Conservation (phyloP, 1,140 invertebrate species). For the Drosophila ogumai region DNA sequence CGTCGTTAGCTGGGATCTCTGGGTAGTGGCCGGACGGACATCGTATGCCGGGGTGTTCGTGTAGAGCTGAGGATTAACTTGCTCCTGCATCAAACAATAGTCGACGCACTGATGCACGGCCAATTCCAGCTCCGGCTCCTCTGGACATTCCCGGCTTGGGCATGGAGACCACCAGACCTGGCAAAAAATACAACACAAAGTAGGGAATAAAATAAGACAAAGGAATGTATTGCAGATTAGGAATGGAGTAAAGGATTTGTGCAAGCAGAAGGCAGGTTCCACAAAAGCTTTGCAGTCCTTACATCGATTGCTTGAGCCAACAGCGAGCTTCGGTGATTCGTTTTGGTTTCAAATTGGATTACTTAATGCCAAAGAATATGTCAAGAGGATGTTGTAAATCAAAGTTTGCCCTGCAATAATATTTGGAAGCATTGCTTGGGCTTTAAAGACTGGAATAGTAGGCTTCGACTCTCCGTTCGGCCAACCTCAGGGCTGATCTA, state of each 20-base stretch:
- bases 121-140: constrained; percentile 89
- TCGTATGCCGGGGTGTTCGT: constrained; percentile 59
- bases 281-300: not conserved
- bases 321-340: not conserved
- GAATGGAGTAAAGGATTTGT: constrained; percentile 24
- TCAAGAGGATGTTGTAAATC: not conserved
- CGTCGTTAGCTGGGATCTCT: constrained; percentile 19
- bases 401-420: not conserved
- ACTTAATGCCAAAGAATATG: not conserved
- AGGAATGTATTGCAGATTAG: constrained; percentile 31
- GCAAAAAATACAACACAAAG: not conserved
- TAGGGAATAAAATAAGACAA: constrained; percentile 11
- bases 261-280: constrained; percentile 9
- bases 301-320: constrained; percentile 21
- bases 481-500: not conserved
- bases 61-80: constrained; percentile 76
- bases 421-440: not conserved
- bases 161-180: constrained; percentile 92
- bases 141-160: constrained; percentile 90
- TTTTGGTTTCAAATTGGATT: constrained; percentile 10
- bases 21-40: constrained; percentile 50
- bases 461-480: not conserved
- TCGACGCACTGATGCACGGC: constrained; percentile 89
- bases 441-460: not conserved
- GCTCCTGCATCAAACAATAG: constrained; percentile 87